phyloP scores from a whole-genome alignment of 2,888 invertebrate species.

The Pachydiplax longipennis region DNA sequence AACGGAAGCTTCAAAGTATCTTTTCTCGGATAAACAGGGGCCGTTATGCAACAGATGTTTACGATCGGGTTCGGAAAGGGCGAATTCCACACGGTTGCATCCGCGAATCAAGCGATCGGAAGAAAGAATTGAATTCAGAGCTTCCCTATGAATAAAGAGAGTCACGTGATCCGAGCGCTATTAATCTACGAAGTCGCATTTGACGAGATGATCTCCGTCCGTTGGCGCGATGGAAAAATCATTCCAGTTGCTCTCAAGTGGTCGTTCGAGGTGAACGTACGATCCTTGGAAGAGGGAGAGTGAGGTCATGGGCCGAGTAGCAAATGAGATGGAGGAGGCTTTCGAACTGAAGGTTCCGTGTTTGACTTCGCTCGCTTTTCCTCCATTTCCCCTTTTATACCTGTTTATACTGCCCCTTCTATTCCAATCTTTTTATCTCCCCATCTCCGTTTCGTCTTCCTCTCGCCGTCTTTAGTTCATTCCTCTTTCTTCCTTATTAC shows the following conservation, averaged over 20 bases:
- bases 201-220: not conserved
- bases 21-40: too few relatives aligned
- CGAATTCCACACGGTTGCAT: too few relatives aligned
- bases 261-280: slow-evolving; percentile 9
- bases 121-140: too few relatives aligned
- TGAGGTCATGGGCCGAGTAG: slow-evolving; percentile 19
- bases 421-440: not conserved
- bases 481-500: not conserved
- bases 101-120: too few relatives aligned
- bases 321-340: not conserved
- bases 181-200: not conserved
- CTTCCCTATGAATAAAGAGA: too few relatives aligned
- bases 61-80: too few relatives aligned
- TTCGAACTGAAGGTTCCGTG: not conserved
- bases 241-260: slow-evolving; percentile 5
- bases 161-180: too few relatives aligned
- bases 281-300: slow-evolving; percentile 4
- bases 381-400: not conserved
- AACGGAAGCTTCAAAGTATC: too few relatives aligned
- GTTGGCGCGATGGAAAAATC: not conserved
- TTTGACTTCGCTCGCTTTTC: not conserved
- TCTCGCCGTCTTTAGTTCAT: not conserved
- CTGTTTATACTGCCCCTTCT: not conserved
- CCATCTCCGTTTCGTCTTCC: not conserved
- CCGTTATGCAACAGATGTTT: too few relatives aligned